Base-by-base conservation (phyloP, 2,888 invertebrate genomes). In the Eumerus sabulonum region DNA sequence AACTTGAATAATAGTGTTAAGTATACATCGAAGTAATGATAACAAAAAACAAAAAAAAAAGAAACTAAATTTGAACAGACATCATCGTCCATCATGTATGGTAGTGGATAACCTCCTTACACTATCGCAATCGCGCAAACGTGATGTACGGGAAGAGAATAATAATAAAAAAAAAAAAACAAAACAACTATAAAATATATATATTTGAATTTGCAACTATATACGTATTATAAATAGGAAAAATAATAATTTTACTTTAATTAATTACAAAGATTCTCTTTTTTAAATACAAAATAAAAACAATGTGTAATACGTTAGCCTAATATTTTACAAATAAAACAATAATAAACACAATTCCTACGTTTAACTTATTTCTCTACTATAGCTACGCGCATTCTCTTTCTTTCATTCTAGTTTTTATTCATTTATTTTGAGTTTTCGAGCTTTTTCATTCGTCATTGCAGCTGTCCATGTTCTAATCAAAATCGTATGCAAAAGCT, bases 271-370 rank as follows among this genome's bases (percentile, higher is more conserved):
- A 53, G 67, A 66, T 66, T 27, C 7, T 27, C 38, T 56, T n/a
- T n/a, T n/a, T 56, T 77, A 77, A 72, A 67, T 66, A 76, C 64
- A 76, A 76, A 76, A 76, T 60, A 76, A 76, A 44, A 64, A 71
- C 64, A 4, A 27, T 27, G 7, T 27, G 7, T 27, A 56, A 77
- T 66, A 42, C 60, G 54, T 13, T 72, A 62, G 48, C 56, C 60
- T 77, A 72, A 66, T 62, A 72, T 77, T 72, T 72, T 77, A 77
- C 76, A 72, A 56, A 73, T 54, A 72, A 59, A 74, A 76, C 66
- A 72, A 72, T 71, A 60, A 66, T 48, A 71, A 71, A 62, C 59
- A 71, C 54, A 64, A 44, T 64, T 68, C 64, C 53, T 71, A 70
- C 36, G 48, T 19, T 53, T 47, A 70, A 40, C 76, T 76, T 76